A percentile compares a stretch with the other conserved stretches of the same genome.
Conservation (phyloP, 1,140 invertebrate species). For the Probaryconus sp. region DNA sequence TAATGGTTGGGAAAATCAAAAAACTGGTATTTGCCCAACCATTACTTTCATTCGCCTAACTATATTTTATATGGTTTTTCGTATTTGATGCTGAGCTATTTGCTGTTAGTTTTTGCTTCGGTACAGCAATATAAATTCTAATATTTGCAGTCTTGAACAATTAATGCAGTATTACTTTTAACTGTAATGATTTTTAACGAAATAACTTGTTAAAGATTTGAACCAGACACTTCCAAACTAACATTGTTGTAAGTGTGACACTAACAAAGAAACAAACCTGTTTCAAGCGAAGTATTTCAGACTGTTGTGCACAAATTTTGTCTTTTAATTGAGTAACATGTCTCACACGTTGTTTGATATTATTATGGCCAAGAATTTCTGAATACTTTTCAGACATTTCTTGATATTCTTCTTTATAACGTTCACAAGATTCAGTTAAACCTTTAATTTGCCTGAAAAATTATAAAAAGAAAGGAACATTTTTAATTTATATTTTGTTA, state of each 20-base stretch:
- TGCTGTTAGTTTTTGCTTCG: no score
- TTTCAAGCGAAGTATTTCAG: slow-evolving; percentile 72
- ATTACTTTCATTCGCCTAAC: no score
- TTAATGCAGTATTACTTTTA: no score
- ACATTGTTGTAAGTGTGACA: slow-evolving; percentile 60
- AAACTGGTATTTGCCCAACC: no score
- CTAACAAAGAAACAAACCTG: slow-evolving; percentile 75
- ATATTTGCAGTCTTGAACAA: no score
- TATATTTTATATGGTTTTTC: no score
- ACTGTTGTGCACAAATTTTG: slow-evolving; percentile 75
- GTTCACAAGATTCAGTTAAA: slow-evolving; percentile 59
- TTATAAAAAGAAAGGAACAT: not conserved
- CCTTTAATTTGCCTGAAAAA: slow-evolving; percentile 64
- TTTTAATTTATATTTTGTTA: not conserved
- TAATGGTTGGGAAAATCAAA: no score
- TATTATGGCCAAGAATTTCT: slow-evolving; percentile 82
- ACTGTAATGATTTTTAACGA: no score
- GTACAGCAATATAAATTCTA: no score
- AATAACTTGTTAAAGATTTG: slow-evolving; percentile 38
- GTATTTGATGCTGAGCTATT: no score
- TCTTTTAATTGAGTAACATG: slow-evolving; percentile 82
- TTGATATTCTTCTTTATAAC: slow-evolving; percentile 74
- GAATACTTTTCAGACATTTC: slow-evolving; percentile 81
- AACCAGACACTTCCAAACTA: slow-evolving; percentile 64
- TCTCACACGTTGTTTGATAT: slow-evolving; percentile 84